Evolutionary conservation across 2,797 vertebrate species (phyloP), one percentile per base, ranked within the genome.

Genomic region (Mormyrus hasselquistii): DNA sequence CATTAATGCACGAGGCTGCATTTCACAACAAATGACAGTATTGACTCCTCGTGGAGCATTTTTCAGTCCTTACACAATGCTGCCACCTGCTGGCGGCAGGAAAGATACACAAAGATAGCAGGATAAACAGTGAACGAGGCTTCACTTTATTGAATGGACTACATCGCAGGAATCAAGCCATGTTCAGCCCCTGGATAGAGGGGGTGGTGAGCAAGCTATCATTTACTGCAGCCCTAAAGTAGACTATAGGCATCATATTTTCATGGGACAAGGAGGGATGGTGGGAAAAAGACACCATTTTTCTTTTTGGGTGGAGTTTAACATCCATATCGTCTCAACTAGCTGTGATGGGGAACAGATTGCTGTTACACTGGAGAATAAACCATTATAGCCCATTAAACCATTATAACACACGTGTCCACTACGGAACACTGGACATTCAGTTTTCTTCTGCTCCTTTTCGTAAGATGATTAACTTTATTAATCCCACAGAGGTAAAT

Each of bases 161-260:
- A 86, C 93, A 94, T 89, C 89, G 92, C 85, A 91, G 93, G 94
- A 92, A 93, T 96, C 96, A 95, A 93, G 92, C 91, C 92, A 14
- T 88, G 87, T 91, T 92, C 94, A 93, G 92, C 90, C 95, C 89
- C 95, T 92, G 90, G 88, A 87, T 29, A 89, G 91, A 95, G 95
- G 92, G 91, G 95, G 95, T 96, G 90, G 88, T 94, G 94, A 95
- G 93, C 88, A 89, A 6, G 93, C 91, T 93, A 88, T 96, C 95
- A 96, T 90, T 92, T 87, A 88, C 93, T 96, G 94, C 94, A 93
- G 92, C 90, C 89, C 52, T 88, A 57, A 91, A 3, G 87, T 86
- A 47, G 16, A 41, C 65, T 8, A 69, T 2, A 88, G 62, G 82
- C 34, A 79, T 86, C 12, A 41, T 88, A 8, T 16, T 65, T 73